A percentile compares a stretch with the other conserved stretches of the same genome.
Conservation (phyloP, 2,888 invertebrate species). For the Ophion ventricosus region DNA sequence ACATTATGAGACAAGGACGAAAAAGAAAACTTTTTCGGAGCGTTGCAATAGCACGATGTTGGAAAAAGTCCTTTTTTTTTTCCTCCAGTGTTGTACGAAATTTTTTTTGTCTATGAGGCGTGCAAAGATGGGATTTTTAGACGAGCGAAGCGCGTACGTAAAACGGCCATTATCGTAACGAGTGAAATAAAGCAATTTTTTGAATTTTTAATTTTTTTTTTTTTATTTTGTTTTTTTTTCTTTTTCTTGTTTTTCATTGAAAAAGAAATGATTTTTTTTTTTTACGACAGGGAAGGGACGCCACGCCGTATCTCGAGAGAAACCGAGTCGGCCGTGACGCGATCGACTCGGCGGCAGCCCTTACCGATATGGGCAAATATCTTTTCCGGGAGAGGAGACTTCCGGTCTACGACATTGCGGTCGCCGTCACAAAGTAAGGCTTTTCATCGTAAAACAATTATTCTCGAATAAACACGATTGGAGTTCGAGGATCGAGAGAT, state of each 20-base stretch:
- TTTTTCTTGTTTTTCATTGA: background rate
- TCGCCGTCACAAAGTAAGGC: conserved; percentile 97
- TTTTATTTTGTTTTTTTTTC: no score
- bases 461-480: background rate
- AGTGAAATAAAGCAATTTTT: no score
- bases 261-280: background rate
- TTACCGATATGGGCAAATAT: conserved; percentile 99
- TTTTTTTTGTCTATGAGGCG: no score
- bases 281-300: conserved; percentile 92
- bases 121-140: no score
- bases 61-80: no score
- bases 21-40: no score
- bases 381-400: conserved; percentile 96
- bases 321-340: conserved; percentile 97
- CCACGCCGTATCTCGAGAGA: conserved; percentile 96
- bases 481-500: conserved; percentile 13
- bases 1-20: no score
- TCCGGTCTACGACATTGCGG: conserved; percentile 97
- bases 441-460: conserved; percentile 69
- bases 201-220: background rate
- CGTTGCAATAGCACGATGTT: no score
- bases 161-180: no score
- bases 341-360: conserved; percentile 96
- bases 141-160: no score
- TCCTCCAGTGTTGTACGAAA: no score